These are phyloP conservation scores for Eristalis arbustorum DNA, from an alignment of 2,888 invertebrate species.

Conservation along the genomic window DNA sequence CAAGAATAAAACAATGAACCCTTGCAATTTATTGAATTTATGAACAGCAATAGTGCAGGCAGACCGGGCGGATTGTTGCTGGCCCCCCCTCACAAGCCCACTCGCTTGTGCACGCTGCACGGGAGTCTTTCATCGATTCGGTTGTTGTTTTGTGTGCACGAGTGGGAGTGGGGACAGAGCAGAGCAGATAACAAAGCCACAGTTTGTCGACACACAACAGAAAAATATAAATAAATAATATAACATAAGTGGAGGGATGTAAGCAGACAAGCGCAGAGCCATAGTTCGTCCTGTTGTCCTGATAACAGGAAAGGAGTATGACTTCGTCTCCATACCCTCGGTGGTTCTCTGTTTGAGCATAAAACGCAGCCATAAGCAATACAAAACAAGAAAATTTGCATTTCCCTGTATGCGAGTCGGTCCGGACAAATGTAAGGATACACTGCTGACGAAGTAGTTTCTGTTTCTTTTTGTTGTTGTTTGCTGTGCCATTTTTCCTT, in stretches of 20 bases:
- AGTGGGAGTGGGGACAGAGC: background rate
- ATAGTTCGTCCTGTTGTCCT: constrained; percentile 40
- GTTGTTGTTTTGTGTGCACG: constrained; percentile 17
- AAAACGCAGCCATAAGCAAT: constrained; percentile 70
- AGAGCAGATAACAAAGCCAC: constrained; percentile 56
- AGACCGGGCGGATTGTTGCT: background rate
- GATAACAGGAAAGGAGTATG: constrained; percentile 50
- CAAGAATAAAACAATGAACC: constrained; percentile 68
- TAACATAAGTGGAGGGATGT: constrained; percentile 62
- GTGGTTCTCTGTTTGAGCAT: constrained; percentile 53
- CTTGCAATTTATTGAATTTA: constrained; percentile 68
- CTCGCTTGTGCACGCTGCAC: too few species aligned
- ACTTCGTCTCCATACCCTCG: background rate
- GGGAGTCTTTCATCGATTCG: constrained; percentile 53
- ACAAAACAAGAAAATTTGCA: constrained; percentile 70
- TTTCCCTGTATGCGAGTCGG: constrained; percentile 53
- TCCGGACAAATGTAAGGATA: constrained; percentile 64
- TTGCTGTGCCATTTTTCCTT: background rate
- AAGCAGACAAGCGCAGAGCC: constrained; percentile 34
- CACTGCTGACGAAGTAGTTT: constrained; percentile 69
- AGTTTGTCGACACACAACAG: constrained; percentile 66
- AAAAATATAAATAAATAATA: constrained; percentile 69
- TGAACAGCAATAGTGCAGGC: constrained; percentile 48
- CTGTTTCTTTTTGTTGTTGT: constrained; percentile 19
- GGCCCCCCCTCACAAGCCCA: constrained; percentile 9